phyloP scores from a whole-genome alignment of 2,888 invertebrate species.

The Periphyllus acericola region DNA sequence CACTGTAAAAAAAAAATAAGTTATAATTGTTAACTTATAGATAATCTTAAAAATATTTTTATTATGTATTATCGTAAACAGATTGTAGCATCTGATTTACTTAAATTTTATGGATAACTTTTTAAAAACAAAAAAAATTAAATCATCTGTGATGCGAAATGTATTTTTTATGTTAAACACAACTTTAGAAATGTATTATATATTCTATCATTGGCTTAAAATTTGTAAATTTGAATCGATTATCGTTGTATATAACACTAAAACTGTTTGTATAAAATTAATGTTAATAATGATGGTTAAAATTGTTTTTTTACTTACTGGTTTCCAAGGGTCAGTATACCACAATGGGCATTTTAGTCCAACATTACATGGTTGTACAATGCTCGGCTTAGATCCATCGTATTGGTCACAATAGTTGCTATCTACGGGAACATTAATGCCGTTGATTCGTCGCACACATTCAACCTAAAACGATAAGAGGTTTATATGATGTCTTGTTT shows the following conservation, averaged over 20 bases:
- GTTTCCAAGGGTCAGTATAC: slow-evolving; percentile 90
- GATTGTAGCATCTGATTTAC: neutral
- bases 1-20: slow-evolving; percentile 72
- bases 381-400: slow-evolving; percentile 77
- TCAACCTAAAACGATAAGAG: slow-evolving; percentile 23
- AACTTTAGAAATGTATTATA: neutral
- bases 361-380: slow-evolving; percentile 79
- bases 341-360: slow-evolving; percentile 85
- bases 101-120: neutral
- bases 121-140: no score
- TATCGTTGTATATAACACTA: neutral
- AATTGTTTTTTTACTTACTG: slow-evolving; percentile 71
- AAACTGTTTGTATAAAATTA: neutral
- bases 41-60: neutral
- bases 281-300: no score
- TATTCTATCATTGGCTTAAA: neutral
- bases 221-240: neutral
- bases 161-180: neutral
- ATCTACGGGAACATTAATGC: slow-evolving; percentile 77
- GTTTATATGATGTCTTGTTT: neutral
- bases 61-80: neutral
- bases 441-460: slow-evolving; percentile 66
- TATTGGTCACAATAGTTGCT: slow-evolving; percentile 78
- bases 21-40: neutral
- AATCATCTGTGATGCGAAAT: neutral